phyloP scores from a whole-genome alignment of 2,797 vertebrate species.

The Tachyglossus aculeatus region DNA sequence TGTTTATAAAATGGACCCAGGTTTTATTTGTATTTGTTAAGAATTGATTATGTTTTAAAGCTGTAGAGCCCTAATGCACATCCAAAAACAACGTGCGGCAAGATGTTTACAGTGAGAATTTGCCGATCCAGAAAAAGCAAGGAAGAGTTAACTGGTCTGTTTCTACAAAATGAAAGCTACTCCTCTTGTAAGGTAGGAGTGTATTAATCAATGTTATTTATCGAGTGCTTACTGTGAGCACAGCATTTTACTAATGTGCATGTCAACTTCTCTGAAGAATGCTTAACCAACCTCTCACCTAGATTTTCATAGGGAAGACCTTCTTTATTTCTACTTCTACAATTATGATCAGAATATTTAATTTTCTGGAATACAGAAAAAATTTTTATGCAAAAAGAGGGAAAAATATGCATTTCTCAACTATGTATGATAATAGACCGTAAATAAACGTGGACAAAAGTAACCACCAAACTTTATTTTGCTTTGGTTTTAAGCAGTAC shows the following conservation, averaged over 20 bases:
- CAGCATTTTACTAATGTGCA: too few species aligned
- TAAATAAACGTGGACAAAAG: not conserved
- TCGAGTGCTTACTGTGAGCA: too few species aligned
- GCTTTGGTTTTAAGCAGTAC: too few species aligned
- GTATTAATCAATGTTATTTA: too few species aligned
- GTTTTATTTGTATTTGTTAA: too few species aligned
- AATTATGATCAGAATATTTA: too few species aligned
- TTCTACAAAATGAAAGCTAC: conserved; percentile 10
- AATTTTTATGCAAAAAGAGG: not conserved
- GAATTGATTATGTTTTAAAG: too few species aligned
- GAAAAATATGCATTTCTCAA: not conserved
- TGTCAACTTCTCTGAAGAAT: not conserved
- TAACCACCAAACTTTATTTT: too few species aligned
- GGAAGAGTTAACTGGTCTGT: not conserved
- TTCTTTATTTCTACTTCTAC: not conserved
- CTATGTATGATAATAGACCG: not conserved
- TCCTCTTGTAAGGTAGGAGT: not conserved
- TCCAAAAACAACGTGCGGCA: too few species aligned
- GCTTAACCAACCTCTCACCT: conserved; percentile 2
- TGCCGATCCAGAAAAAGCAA: not conserved
- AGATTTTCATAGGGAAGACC: not conserved
- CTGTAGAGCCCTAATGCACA: too few species aligned
- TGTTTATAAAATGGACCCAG: too few species aligned
- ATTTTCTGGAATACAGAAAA: not conserved
- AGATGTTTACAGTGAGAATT: conserved; percentile 16